These are phyloP conservation scores for Parochlus steinenii DNA, from an alignment of 2,888 invertebrate species.

Conservation along the genomic window DNA sequence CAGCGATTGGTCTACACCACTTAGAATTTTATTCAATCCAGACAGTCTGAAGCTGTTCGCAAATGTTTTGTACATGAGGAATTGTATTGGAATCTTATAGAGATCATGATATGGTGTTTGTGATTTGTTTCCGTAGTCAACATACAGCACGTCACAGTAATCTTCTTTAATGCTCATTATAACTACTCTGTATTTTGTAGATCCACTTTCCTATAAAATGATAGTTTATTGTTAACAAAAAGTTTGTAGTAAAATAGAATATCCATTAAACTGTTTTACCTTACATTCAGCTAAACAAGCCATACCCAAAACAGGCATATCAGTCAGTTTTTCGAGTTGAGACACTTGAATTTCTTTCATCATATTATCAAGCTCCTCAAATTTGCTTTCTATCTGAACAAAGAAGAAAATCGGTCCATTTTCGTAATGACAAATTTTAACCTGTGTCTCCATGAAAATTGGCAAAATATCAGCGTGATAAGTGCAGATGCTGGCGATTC, in stretches of 20 bases:
- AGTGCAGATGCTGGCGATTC: no score
- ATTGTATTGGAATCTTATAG: conserved; percentile 57
- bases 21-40: conserved; percentile 54
- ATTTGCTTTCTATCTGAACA: conserved; percentile 47
- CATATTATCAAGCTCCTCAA: conserved; percentile 43
- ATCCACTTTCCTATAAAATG: no score
- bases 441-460: no score
- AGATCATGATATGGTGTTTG: conserved; percentile 50
- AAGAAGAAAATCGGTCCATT: conserved; percentile 67
- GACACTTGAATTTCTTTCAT: conserved; percentile 55
- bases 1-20: conserved; percentile 38
- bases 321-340: conserved; percentile 41
- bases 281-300: conserved; percentile 57
- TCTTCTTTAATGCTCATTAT: conserved; percentile 54
- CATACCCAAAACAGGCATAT: conserved; percentile 55
- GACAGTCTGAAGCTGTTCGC: conserved; percentile 58
- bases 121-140: conserved; percentile 68
- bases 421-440: no score
- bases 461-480: no score
- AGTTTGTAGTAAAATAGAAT: no score
- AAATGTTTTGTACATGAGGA: conserved; percentile 53
- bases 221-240: no score
- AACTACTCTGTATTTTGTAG: conserved; percentile 60
- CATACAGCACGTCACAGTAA: conserved; percentile 60
- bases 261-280: conserved; percentile 49